These are phyloP conservation scores for Catharus bicknelli DNA, from an alignment of 2,113 vertebrate genomes.

Conservation along the genomic window DNA sequence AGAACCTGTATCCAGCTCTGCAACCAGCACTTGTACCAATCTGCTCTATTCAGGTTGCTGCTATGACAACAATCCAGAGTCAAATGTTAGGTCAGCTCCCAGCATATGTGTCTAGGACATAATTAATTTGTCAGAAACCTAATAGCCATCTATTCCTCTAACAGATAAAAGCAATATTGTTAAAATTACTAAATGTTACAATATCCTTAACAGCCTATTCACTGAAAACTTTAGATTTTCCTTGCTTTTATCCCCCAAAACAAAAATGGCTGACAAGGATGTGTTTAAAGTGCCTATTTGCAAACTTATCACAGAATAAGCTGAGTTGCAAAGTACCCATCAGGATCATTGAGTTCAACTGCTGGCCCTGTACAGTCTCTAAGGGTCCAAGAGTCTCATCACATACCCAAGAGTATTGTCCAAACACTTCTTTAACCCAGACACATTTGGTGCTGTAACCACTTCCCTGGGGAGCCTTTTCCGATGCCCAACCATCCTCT, in stretches of 20 bases:
- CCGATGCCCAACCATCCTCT: neutral
- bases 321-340: neutral
- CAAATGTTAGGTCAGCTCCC: constrained; percentile 75
- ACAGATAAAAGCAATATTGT: constrained; percentile 42
- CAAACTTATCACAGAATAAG: neutral
- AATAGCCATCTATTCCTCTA: constrained; percentile 55
- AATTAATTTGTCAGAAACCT: constrained; percentile 74
- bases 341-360: neutral
- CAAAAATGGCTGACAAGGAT: neutral
- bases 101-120: constrained; percentile 47
- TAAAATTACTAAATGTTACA: constrained; percentile 27
- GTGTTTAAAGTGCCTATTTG: neutral
- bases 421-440: neutral
- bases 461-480: neutral
- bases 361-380: neutral
- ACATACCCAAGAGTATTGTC: rapidly evolving
- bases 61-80: constrained; percentile 79
- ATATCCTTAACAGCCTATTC: neutral
- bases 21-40: constrained; percentile 12
- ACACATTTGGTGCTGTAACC: neutral
- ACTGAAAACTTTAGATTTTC: neutral
- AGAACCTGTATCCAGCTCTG: neutral
- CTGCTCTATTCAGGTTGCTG: constrained; percentile 69
- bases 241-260: neutral
- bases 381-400: neutral